Conservation (phyloP, 1,140 invertebrate genomes). For the Notospermus geniculatus region DNA sequence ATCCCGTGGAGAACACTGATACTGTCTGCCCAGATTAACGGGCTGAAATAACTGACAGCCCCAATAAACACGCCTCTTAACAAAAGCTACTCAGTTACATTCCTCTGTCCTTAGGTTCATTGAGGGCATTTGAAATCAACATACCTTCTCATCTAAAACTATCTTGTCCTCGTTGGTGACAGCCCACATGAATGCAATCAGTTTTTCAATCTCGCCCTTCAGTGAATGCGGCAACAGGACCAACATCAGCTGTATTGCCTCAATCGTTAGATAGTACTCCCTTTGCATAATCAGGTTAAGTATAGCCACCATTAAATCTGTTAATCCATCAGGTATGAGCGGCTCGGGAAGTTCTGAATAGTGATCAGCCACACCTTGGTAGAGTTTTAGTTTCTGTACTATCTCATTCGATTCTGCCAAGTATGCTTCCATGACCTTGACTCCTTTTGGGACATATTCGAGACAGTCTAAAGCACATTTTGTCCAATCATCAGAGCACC, state of each 20-base stretch:
- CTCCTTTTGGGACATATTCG: constrained; percentile 39
- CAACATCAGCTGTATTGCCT: constrained; percentile 44
- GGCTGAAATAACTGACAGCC: no score
- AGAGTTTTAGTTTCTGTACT: constrained; percentile 24
- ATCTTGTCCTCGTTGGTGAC: constrained; percentile 31
- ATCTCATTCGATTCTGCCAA: constrained; percentile 20
- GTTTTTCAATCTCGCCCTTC: constrained; percentile 50
- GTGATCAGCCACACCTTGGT: constrained; percentile 33
- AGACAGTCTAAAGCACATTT: constrained; percentile 35
- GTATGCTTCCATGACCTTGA: constrained; percentile 27
- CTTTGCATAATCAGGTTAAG: constrained; percentile 37
- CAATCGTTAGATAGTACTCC: constrained; percentile 29
- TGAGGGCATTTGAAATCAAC: no score
- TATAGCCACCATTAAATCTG: constrained; percentile 43
- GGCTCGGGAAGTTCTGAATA: constrained; percentile 28
- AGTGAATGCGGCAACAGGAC: constrained; percentile 46
- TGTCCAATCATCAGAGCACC: constrained; percentile 33
- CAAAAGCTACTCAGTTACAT: no score
- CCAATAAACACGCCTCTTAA: no score
- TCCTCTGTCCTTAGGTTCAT: no score
- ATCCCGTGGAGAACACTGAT: no score
- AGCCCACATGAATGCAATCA: constrained; percentile 52
- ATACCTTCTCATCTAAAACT: background rate
- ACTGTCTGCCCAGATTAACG: no score
- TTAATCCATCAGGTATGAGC: constrained; percentile 36